Percentiles rank a stretch among this genome's conserved stretches.
phyloP scores from a whole-genome alignment of 1,140 invertebrate genomes.

The Carcinoscorpius rotundicauda region DNA sequence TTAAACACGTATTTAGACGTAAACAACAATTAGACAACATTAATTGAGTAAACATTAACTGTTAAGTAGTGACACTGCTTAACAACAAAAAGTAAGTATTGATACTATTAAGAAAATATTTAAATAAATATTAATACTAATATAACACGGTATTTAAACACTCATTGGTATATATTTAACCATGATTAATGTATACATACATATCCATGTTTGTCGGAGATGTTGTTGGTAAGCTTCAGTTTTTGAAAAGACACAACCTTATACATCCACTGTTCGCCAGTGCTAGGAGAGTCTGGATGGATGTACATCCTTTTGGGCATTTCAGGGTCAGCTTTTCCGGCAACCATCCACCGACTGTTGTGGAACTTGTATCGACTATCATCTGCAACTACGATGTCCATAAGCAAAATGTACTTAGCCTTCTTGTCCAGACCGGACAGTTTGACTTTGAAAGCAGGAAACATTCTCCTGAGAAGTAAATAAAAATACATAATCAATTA shows the following conservation, averaged over 20 bases:
- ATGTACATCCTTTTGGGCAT: conserved; percentile 99
- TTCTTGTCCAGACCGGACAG: conserved; percentile 90
- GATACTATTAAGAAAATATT: too few species aligned
- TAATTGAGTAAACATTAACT: too few species aligned
- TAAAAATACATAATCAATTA: conserved; percentile 1
- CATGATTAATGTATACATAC: conserved; percentile 57
- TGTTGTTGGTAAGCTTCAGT: conserved; percentile 97
- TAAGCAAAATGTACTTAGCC: conserved; percentile 91
- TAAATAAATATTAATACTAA: too few species aligned
- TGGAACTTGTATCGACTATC: conserved; percentile 37
- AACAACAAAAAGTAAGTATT: too few species aligned
- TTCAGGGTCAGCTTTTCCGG: conserved; percentile 85
- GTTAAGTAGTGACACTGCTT: too few species aligned
- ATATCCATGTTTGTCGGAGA: conserved; percentile 99
- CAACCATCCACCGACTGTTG: conserved; percentile 52
- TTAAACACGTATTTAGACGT: too few species aligned
- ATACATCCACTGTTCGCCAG: conserved; percentile 99
- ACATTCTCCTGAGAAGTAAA: conserved; percentile 78
- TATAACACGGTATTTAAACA: too few species aligned
- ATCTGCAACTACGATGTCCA: conserved; percentile 45
- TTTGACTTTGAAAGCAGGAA: conserved; percentile 93
- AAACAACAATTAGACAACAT: too few species aligned
- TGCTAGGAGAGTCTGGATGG: conserved; percentile 93
- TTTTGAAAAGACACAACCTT: conserved; percentile 99
- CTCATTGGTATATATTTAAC: too few species aligned